phyloP scores from a whole-genome alignment of 2,113 vertebrate species.

The Sander vitreus region DNA sequence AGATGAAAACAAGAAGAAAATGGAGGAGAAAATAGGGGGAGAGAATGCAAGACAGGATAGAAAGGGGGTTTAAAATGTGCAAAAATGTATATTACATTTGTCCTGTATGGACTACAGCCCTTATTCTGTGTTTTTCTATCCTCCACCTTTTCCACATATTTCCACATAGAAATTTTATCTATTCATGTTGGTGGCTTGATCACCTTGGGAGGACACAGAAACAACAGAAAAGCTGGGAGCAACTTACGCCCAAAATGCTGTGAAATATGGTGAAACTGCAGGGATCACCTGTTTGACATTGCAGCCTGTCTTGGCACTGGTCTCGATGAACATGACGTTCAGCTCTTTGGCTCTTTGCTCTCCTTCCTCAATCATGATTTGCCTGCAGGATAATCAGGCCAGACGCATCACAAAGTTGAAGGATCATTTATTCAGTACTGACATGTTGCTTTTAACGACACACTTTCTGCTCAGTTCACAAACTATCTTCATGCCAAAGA shows the following conservation, averaged over 20 bases:
- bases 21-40: not conserved
- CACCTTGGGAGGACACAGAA: not conserved
- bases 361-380: constrained; percentile 93
- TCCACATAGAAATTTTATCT: not conserved
- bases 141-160: constrained; percentile 5
- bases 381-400: constrained; percentile 78
- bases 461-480: not conserved
- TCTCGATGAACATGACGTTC: constrained; percentile 95
- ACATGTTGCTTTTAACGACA: not conserved
- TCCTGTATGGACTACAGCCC: not conserved
- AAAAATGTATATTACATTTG: not conserved
- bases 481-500: not conserved
- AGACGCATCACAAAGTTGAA: constrained; percentile 27
- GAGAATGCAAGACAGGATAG: not conserved
- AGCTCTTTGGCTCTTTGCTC: constrained; percentile 94
- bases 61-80: not conserved
- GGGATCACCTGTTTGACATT: constrained; percentile 87
- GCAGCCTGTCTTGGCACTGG: constrained; percentile 86
- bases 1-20: not conserved
- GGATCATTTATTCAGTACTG: constrained; percentile 28
- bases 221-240: constrained; percentile 7
- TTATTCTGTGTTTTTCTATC: not conserved
- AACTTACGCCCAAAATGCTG: constrained; percentile 31
- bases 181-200: not conserved
- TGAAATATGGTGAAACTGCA: constrained; percentile 55